Evolutionary conservation across 2,797 vertebrate genomes (phyloP).

Genomic region (Remorina albescens): DNA sequence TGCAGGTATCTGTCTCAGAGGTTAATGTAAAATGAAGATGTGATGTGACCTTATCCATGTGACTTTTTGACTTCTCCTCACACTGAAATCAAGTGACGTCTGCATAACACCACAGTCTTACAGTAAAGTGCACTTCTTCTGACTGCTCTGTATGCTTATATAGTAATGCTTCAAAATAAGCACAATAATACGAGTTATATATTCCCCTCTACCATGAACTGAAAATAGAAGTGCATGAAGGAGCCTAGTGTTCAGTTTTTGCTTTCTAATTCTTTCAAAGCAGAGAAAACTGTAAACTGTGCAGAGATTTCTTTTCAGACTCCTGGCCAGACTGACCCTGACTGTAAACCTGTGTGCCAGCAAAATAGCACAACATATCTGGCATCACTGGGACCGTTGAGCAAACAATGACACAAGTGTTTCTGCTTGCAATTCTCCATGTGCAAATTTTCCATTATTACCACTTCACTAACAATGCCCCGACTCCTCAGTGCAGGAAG

Average conservation of each 20-base stretch:
- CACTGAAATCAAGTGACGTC: constrained; percentile 44
- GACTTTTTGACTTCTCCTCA: constrained; percentile 35
- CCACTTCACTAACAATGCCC: constrained; percentile 23
- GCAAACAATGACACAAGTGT: constrained; percentile 47
- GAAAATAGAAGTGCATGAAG: constrained; percentile 41
- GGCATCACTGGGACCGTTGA: constrained; percentile 44
- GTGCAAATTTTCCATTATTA: constrained; percentile 78
- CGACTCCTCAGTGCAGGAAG: constrained; percentile 46
- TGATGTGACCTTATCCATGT: constrained; percentile 22
- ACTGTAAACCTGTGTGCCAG: constrained; percentile 35
- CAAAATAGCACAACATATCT: constrained; percentile 22
- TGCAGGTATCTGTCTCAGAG: constrained; percentile 30
- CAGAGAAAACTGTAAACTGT: constrained; percentile 35
- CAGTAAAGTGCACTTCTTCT: constrained; percentile 87
- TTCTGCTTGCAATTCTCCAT: constrained; percentile 52
- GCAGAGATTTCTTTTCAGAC: constrained; percentile 23
- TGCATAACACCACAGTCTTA: constrained; percentile 61
- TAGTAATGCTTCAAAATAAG: constrained; percentile 82
- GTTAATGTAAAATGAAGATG: constrained; percentile 32
- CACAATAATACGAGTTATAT: constrained; percentile 61
- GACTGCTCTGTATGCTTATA: constrained; percentile 55
- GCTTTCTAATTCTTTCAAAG: constrained; percentile 38
- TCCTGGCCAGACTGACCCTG: constrained; percentile 12
- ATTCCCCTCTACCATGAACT: constrained; percentile 60
- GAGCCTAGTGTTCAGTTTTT: constrained; percentile 38